Percentiles rank a stretch among this genome's conserved stretches.
Evolutionary conservation across 1,140 invertebrate genomes (phyloP).

Genomic region (Pseudomyrmex concolor): DNA sequence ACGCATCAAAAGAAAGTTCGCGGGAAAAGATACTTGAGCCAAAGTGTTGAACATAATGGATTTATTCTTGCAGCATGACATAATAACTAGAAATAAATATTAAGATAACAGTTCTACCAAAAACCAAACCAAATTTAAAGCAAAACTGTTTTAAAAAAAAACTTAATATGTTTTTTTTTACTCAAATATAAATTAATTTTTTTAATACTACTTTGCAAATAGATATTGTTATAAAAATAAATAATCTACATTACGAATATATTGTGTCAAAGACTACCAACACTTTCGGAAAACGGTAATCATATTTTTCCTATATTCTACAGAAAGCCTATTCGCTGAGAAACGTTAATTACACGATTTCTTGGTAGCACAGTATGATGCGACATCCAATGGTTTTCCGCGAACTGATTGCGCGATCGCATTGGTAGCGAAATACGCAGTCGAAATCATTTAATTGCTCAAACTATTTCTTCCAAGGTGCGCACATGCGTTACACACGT

Average conservation of each 20-base stretch:
- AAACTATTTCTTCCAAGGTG: constrained; percentile 81
- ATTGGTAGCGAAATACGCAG: constrained; percentile 50
- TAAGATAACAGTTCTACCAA: background rate
- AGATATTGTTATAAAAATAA: background rate
- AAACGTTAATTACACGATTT: constrained; percentile 10
- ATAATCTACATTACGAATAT: background rate
- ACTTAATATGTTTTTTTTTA: no score
- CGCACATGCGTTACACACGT: constrained; percentile 39
- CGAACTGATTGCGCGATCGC: constrained; percentile 28
- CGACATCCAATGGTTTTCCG: constrained; percentile 20
- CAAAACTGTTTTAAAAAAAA: no score
- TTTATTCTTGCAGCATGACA: constrained; percentile 7
- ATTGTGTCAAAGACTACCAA: constrained; percentile 4
- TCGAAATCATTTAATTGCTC: constrained; percentile 80
- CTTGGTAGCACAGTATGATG: constrained; percentile 21
- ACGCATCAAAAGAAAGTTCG: constrained; percentile 41
- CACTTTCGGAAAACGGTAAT: background rate
- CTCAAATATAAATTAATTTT: no score
- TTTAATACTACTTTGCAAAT: no score
- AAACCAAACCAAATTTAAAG: no score
- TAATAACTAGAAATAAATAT: background rate
- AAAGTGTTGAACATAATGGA: background rate
- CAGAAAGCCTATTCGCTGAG: background rate
- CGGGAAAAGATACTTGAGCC: background rate
- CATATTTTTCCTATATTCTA: constrained; percentile 7